phyloP scores from a whole-genome alignment of 1,140 invertebrate genomes.

The Pachypeltis micranthus region DNA sequence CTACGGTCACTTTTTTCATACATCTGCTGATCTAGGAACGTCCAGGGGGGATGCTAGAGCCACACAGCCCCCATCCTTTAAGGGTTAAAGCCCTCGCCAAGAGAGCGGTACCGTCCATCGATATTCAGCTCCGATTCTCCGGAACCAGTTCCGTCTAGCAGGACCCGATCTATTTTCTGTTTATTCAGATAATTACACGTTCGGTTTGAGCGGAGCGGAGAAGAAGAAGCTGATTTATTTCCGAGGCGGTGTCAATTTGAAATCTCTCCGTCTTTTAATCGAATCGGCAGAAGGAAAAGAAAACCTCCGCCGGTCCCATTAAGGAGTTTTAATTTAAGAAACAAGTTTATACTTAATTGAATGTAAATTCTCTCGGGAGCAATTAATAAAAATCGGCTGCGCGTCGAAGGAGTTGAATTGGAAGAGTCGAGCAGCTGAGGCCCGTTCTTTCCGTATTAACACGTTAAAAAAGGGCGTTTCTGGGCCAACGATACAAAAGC shows the following conservation, averaged over 20 bases:
- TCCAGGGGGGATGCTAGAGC: too few relatives aligned
- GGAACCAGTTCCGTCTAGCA: not conserved
- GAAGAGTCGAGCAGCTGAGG: too few relatives aligned
- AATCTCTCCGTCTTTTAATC: not conserved
- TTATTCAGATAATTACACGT: not conserved
- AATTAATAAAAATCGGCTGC: constrained; percentile 1
- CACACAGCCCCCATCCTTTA: too few relatives aligned
- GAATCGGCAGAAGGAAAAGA: not conserved
- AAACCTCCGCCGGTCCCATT: not conserved
- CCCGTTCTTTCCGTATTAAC: too few relatives aligned
- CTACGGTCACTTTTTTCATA: too few relatives aligned
- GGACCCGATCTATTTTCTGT: not conserved
- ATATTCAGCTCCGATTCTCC: too few relatives aligned
- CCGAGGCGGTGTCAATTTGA: not conserved
- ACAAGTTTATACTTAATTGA: constrained; percentile 12
- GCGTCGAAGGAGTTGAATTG: not conserved
- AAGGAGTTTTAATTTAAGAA: constrained; percentile 12
- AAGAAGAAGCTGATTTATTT: not conserved
- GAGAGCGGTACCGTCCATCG: too few relatives aligned
- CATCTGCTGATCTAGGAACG: too few relatives aligned
- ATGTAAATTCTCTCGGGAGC: constrained; percentile 2
- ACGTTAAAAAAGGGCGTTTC: too few relatives aligned
- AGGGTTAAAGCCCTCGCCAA: too few relatives aligned
- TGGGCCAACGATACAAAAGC: too few relatives aligned
- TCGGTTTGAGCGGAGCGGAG: not conserved